Evolutionary conservation across 2,797 vertebrate species (phyloP).

Genomic region (Muscicapa striata): DNA sequence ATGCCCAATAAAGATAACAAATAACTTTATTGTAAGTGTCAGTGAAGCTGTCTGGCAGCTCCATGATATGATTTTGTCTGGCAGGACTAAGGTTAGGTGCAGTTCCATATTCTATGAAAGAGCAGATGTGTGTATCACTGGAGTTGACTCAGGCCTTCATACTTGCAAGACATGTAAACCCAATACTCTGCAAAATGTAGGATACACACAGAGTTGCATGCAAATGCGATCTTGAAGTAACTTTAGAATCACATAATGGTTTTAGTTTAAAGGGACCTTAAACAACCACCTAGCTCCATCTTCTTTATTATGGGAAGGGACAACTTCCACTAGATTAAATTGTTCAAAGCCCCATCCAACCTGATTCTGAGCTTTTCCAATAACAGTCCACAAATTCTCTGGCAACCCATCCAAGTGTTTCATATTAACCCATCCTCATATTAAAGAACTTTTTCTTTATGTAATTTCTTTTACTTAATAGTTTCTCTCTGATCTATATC

Average conservation of each 20-base stretch:
- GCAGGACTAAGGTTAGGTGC: neutral
- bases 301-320: neutral
- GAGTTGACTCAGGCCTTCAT: neutral
- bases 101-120: neutral
- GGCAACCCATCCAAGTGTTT: neutral
- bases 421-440: neutral
- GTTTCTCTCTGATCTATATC: neutral
- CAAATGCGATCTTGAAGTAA: neutral
- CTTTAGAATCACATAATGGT: neutral
- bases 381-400: neutral
- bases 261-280: neutral
- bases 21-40: neutral
- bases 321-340: neutral
- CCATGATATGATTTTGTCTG: neutral
- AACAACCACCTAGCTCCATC: neutral
- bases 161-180: neutral
- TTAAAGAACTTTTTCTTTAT: neutral
- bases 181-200: neutral
- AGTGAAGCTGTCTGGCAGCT: neutral
- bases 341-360: neutral
- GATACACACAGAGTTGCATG: neutral
- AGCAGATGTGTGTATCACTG: neutral
- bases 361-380: neutral
- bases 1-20: neutral
- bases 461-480: neutral